A percentile compares a stretch with the other conserved stretches of the same genome.
phyloP scores from a whole-genome alignment of 2,113 vertebrate genomes.

The Haplotaxodon microlepis region DNA sequence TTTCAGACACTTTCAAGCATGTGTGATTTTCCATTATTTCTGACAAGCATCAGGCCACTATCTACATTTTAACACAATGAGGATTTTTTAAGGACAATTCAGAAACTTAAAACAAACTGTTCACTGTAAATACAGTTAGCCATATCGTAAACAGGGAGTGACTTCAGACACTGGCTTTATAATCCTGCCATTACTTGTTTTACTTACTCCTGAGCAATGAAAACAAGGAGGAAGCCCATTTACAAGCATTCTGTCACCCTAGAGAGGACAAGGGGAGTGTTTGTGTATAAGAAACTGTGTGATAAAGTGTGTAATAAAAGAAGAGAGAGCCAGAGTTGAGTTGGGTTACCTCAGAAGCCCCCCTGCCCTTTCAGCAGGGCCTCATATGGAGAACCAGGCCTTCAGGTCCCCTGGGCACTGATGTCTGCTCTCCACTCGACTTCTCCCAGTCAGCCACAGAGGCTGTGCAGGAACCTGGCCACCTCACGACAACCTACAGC shows the following conservation, averaged over 20 bases:
- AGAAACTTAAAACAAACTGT: not conserved
- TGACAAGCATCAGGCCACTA: not conserved
- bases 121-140: not conserved
- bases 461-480: slow-evolving; percentile 60
- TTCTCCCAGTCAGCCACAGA: slow-evolving; percentile 63
- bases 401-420: slow-evolving; percentile 65
- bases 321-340: not conserved
- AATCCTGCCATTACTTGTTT: not conserved
- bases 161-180: not conserved
- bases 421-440: slow-evolving; percentile 61
- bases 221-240: not conserved
- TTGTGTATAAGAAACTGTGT: not conserved
- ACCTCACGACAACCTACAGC: slow-evolving; percentile 61
- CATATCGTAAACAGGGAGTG: not conserved
- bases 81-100: not conserved
- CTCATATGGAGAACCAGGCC: slow-evolving; percentile 70
- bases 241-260: not conserved
- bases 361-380: slow-evolving; percentile 74
- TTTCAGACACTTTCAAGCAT: not conserved
- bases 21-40: not conserved
- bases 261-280: not conserved
- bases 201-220: not conserved
- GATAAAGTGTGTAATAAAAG: not conserved
- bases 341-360: slow-evolving; percentile 69
- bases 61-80: not conserved